These are phyloP conservation scores for Invenusta paracnida DNA, from an alignment of 2,888 invertebrate genomes.

Conservation along the genomic window DNA sequence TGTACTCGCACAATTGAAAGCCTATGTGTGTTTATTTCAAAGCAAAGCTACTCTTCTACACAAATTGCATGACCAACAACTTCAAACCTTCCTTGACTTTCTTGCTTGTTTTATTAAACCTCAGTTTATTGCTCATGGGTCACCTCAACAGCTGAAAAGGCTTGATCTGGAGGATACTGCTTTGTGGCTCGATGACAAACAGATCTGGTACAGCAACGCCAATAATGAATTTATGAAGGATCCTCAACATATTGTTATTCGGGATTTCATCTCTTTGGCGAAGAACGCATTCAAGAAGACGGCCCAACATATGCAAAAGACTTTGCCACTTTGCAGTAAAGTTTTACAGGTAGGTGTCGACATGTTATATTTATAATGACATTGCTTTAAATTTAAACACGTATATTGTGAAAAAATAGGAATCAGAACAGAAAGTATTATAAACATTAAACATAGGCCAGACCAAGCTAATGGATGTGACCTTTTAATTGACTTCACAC, in stretches of 20 bases:
- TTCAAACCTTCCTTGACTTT: slow-evolving; percentile 8
- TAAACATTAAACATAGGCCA: neutral
- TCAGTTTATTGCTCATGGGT: neutral
- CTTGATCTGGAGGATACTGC: slow-evolving; percentile 23
- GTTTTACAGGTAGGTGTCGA: slow-evolving; percentile 1
- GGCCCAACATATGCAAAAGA: slow-evolving; percentile 1
- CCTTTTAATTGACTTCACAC: neutral
- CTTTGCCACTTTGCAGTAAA: slow-evolving; percentile 8
- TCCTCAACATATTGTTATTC: neutral
- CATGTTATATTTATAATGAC: neutral
- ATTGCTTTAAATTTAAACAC: neutral
- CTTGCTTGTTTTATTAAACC: slow-evolving; percentile 31
- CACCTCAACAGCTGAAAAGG: slow-evolving; percentile 16
- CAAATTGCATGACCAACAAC: slow-evolving; percentile 24
- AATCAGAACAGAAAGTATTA: neutral
- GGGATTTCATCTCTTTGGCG: neutral
- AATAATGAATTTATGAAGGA: slow-evolving; percentile 1
- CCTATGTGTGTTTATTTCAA: slow-evolving; percentile 23
- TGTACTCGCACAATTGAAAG: slow-evolving; percentile 30
- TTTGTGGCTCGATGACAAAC: neutral
- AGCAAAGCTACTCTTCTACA: neutral
- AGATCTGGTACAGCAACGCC: neutral
- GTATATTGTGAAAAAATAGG: neutral
- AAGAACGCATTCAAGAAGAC: neutral
- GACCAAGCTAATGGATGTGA: neutral